Evolutionary conservation across 2,888 invertebrate species (phyloP).

Genomic region (Drosophila paranaensis): DNA sequence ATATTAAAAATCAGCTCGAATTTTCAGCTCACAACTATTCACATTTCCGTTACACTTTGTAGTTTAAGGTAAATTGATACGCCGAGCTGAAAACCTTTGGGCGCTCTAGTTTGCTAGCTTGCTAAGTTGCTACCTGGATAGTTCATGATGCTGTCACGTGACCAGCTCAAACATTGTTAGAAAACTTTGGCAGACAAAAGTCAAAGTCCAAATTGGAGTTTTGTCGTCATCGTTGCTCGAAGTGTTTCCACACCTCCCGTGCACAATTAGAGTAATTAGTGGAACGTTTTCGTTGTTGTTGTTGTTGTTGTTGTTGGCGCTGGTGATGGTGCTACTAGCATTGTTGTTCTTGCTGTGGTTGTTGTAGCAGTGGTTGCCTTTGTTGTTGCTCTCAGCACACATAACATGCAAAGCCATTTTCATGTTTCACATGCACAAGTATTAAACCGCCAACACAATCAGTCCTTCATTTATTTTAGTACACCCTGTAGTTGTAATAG

Average conservation of each 20-base stretch:
- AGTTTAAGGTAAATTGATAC: background rate
- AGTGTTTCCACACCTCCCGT: constrained; percentile 69
- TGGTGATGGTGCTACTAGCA: constrained; percentile 18
- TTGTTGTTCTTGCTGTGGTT: constrained; percentile 36
- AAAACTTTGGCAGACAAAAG: constrained; percentile 48
- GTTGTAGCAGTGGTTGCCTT: constrained; percentile 31
- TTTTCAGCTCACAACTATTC: background rate
- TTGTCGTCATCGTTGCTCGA: constrained; percentile 73
- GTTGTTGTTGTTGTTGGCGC: constrained; percentile 20
- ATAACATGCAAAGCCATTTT: constrained; percentile 72
- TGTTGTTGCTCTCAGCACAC: constrained; percentile 29
- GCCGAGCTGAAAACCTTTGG: background rate
- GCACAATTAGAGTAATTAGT: constrained; percentile 75
- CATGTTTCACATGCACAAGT: constrained; percentile 57
- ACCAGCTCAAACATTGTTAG: constrained; percentile 43
- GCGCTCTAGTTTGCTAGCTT: background rate
- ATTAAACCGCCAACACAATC: constrained; percentile 64
- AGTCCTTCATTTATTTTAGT: constrained; percentile 55
- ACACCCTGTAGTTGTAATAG: constrained; percentile 15
- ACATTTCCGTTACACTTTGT: background rate
- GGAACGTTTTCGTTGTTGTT: constrained; percentile 47
- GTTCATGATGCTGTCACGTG: constrained; percentile 48
- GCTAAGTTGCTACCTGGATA: background rate
- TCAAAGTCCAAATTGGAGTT: constrained; percentile 73
- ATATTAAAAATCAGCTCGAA: background rate